phyloP scores from a whole-genome alignment of 2,888 invertebrate species.

The Dermolepida albohirtum region DNA sequence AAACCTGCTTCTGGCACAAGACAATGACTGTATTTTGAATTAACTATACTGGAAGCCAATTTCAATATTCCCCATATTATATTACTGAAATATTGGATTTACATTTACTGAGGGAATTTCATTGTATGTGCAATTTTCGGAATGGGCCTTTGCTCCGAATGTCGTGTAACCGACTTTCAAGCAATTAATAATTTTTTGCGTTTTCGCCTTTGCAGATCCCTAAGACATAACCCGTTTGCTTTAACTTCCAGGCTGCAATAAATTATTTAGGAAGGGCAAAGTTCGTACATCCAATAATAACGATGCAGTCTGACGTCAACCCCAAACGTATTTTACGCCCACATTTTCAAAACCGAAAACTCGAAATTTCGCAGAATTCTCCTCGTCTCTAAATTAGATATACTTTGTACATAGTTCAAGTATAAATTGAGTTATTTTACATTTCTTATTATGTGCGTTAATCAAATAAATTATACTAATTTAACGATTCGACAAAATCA shows the following conservation, averaged over 20 bases:
- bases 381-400: background rate
- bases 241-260: conserved; percentile 18
- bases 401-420: too few species aligned
- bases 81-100: conserved; percentile 23
- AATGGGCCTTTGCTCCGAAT: conserved; percentile 7
- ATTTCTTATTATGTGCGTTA: too few species aligned
- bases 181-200: conserved; percentile 19
- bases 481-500: too few species aligned
- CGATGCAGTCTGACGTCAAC: conserved; percentile 23
- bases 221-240: conserved; percentile 1
- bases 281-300: conserved; percentile 36
- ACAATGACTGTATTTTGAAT: conserved; percentile 2
- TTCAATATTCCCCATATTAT: background rate
- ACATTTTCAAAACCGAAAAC: conserved; percentile 21
- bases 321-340: conserved; percentile 13
- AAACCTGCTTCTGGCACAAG: conserved; percentile 7
- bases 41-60: background rate
- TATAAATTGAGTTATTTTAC: too few species aligned
- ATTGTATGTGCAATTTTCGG: conserved; percentile 1
- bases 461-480: too few species aligned
- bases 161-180: background rate
- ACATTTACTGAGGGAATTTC: background rate
- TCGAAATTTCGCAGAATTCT: conserved; percentile 4
- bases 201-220: background rate
- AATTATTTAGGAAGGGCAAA: conserved; percentile 37